Base-by-base conservation (phyloP, 1,140 invertebrate species). In the Pogonognathellus flavescens region DNA sequence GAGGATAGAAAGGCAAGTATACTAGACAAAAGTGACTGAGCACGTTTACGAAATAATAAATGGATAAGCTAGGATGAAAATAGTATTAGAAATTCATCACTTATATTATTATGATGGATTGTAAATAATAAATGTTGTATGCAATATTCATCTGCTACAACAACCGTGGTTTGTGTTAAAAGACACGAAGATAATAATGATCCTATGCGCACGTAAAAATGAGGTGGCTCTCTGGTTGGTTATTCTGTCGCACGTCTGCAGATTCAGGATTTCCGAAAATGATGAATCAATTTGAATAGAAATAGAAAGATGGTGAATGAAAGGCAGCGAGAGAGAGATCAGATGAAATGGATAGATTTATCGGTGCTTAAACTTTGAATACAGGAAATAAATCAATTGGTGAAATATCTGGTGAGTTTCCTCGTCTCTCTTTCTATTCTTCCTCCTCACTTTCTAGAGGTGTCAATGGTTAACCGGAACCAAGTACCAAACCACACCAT, bases 291-390 rank as follows among this genome's bases (percentile, higher is more conserved):
- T 76, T 76, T 76, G 31, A 76, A 50, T 76, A 31, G 25, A 76
- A 76, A 76, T 76, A 76, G 22, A 50, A 76, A 76, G n/a, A 50
- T 31, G 25, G 22, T 41, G 53, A 55, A 55, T 66, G 13, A 25
- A 20, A 11, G 60, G 66, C 66, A 14, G 66, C n/a, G 41, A 72
- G 16, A 72, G 66, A 49, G 41, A 72, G 66, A 72, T 49, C 66
- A 72, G 66, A 49, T 72, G 25, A 72, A 72, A 72, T 72, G 25
- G 66, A 72, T 49, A 72, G 66, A 72, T 72, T 72, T 72, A 72
- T 72, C 66, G 66, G 66, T 31, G 66, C 66, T 72, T 72, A 72
- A 72, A 72, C 66, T 72, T 72, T 72, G 66, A 72, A 72, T 25
- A 72, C 66, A 49, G 13, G 13, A 41, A 49, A 72, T 72, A 72